phyloP scores from a whole-genome alignment of 2,888 invertebrate species.

The Tenthredo livida region DNA sequence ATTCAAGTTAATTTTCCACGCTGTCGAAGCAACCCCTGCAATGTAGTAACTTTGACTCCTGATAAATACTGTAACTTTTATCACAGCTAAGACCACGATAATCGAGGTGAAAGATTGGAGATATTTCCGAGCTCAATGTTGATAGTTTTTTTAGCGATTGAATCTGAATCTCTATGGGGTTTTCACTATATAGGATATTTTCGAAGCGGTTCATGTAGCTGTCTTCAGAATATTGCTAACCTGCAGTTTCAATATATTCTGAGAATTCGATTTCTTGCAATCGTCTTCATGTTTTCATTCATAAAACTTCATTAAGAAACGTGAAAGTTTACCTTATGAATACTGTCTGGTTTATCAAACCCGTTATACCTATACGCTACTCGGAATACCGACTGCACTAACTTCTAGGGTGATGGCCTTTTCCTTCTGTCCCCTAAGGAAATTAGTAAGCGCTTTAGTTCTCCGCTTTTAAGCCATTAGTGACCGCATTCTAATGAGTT shows the following conservation, averaged over 20 bases:
- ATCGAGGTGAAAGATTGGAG: background rate
- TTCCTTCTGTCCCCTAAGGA: constrained; percentile 20
- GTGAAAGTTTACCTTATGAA: background rate
- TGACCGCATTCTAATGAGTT: constrained; percentile 14
- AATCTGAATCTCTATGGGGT: background rate
- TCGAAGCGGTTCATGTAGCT: background rate
- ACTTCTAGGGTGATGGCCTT: background rate
- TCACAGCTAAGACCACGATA: background rate
- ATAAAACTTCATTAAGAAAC: background rate
- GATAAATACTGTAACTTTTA: constrained; percentile 4
- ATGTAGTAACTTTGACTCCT: background rate
- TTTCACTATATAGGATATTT: background rate
- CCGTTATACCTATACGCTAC: background rate
- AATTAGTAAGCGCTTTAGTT: background rate
- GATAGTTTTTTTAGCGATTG: background rate
- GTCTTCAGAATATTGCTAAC: background rate
- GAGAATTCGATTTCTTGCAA: background rate
- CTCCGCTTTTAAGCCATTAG: constrained; percentile 16
- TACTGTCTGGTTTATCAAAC: background rate
- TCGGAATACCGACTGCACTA: background rate
- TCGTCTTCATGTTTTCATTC: background rate
- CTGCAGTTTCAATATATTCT: background rate
- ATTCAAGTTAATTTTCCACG: background rate
- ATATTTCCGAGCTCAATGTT: background rate
- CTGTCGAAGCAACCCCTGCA: background rate